A percentile compares a stretch with the other conserved stretches of the same genome.
phyloP scores from a whole-genome alignment of 2,797 vertebrate species.

The Helarctos malayanus region DNA sequence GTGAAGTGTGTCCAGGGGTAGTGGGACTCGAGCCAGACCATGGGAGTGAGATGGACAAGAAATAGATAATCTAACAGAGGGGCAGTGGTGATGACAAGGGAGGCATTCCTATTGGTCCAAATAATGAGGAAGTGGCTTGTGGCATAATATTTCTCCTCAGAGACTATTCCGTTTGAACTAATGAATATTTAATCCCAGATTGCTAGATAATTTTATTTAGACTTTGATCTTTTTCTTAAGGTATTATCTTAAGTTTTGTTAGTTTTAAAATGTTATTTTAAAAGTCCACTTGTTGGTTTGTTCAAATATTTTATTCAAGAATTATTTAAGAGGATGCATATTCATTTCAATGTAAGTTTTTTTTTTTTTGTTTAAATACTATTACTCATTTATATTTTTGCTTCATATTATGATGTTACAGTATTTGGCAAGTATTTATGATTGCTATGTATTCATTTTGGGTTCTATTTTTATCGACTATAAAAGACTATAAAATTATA shows the following conservation, averaged over 20 bases:
- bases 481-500: no score
- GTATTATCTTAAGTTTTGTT: slow-evolving; percentile 27
- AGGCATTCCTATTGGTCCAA: not conserved
- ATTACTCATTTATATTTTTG: slow-evolving; percentile 4
- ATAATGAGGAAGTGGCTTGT: not conserved
- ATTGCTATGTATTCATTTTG: not conserved
- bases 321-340: not conserved
- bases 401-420: not conserved
- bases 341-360: not conserved
- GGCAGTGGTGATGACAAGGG: not conserved
- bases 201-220: not conserved
- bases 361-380: not conserved
- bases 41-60: not conserved
- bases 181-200: not conserved
- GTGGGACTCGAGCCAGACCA: not conserved
- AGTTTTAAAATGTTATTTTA: slow-evolving; percentile 39
- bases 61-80: not conserved
- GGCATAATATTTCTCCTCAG: not conserved
- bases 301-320: not conserved
- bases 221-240: not conserved
- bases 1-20: not conserved
- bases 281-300: not conserved
- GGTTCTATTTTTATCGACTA: not conserved
- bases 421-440: not conserved
- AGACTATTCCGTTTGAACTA: not conserved